Conservation (phyloP, 2,113 vertebrate species). For the Pachyramphus minor region DNA sequence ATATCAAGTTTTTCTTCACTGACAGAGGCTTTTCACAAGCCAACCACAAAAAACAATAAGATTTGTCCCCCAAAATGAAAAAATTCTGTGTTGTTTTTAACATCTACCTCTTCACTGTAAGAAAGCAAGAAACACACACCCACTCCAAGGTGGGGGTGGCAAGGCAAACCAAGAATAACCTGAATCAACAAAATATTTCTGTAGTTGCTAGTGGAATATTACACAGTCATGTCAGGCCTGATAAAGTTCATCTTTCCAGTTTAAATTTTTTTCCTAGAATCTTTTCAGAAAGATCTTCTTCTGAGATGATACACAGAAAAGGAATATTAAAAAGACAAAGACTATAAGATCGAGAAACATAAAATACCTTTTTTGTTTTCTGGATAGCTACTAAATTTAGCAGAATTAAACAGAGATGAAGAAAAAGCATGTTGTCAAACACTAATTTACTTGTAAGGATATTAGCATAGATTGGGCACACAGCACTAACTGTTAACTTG, state of each 20-base stretch:
- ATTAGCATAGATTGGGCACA: neutral
- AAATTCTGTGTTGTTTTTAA: neutral
- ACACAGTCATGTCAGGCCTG: neutral
- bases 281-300: neutral
- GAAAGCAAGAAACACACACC: neutral
- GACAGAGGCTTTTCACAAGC: neutral
- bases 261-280: neutral
- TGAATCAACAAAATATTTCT: neutral
- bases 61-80: neutral
- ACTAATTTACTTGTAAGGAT: neutral
- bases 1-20: neutral
- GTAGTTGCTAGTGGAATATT: neutral
- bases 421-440: neutral
- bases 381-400: neutral
- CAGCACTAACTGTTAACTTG: neutral
- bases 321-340: neutral
- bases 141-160: neutral
- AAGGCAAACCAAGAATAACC: neutral
- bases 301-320: neutral
- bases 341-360: neutral
- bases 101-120: neutral
- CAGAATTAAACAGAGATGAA: neutral
- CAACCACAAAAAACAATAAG: neutral
- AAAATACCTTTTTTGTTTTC: neutral
- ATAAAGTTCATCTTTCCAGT: neutral